Percentiles rank a stretch among this genome's conserved stretches.
These are phyloP conservation scores for Perca flavescens DNA, from an alignment of 2,113 vertebrate genomes.

Conservation along the genomic window DNA sequence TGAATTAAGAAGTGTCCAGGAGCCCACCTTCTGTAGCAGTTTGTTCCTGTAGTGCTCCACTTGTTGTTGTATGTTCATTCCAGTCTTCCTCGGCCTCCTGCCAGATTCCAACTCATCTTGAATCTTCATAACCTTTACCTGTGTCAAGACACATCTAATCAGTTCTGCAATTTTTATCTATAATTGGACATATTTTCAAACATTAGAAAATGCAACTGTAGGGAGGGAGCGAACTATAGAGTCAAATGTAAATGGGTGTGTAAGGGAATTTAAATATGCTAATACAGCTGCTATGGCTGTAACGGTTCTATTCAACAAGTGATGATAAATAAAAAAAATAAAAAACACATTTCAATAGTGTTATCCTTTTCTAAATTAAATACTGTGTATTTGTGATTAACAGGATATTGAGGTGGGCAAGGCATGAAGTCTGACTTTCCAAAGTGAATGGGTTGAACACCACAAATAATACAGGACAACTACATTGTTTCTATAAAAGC, in stretches of 20 bases:
- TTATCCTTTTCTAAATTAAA: neutral
- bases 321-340: neutral
- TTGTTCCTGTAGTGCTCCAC: conserved; percentile 86
- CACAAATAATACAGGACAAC: neutral
- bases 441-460: neutral
- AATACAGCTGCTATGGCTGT: neutral
- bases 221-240: neutral
- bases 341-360: neutral
- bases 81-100: conserved; percentile 81
- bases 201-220: neutral
- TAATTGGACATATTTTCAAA: neutral
- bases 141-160: conserved; percentile 13
- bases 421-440: neutral
- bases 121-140: conserved; percentile 87
- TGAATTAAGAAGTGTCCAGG: neutral
- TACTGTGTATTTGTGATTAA: neutral
- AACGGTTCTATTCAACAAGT: neutral
- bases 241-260: neutral
- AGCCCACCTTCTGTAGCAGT: conserved; percentile 84
- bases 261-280: neutral
- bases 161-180: neutral
- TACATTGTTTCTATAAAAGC: neutral
- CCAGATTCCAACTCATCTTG: conserved; percentile 87
- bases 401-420: neutral
- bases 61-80: conserved; percentile 83